Evolutionary conservation across 2,888 invertebrate species (phyloP).

Genomic region (Oscheius sp.): DNA sequence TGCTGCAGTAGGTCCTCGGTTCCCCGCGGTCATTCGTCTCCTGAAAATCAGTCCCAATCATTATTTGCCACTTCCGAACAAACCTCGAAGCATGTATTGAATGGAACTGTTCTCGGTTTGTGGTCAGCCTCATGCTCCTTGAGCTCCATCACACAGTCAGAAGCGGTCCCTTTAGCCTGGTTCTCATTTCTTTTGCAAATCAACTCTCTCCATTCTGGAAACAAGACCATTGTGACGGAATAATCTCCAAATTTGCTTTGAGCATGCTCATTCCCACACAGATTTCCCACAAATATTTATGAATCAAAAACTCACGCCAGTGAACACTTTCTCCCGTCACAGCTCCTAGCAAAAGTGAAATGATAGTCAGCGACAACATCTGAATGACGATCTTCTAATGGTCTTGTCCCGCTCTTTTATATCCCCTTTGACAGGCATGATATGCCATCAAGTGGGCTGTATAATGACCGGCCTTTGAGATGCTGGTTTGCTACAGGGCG

Average conservation of each 20-base stretch:
- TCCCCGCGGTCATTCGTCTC: slow-evolving; percentile 66
- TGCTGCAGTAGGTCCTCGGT: slow-evolving; percentile 65
- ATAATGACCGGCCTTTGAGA: slow-evolving; percentile 14
- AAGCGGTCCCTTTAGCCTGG: slow-evolving; percentile 46
- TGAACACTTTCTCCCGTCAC: slow-evolving; percentile 44
- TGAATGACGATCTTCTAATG: no score
- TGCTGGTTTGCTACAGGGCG: slow-evolving; percentile 15
- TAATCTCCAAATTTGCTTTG: not conserved
- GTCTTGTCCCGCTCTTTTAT: no score
- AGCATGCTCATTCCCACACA: no score
- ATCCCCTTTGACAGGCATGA: no score
- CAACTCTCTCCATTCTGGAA: slow-evolving; percentile 69
- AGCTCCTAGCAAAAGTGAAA: not conserved
- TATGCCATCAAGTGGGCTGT: slow-evolving; percentile 18
- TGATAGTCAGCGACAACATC: no score
- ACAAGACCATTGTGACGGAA: not conserved
- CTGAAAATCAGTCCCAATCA: slow-evolving; percentile 42
- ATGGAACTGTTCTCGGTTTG: slow-evolving; percentile 56
- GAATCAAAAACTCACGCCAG: slow-evolving; percentile 56
- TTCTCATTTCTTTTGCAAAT: slow-evolving; percentile 55
- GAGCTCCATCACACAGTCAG: slow-evolving; percentile 61
- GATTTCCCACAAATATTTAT: no score
- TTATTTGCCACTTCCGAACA: not conserved
- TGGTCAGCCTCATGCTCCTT: slow-evolving; percentile 63
- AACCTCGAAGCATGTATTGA: slow-evolving; percentile 67